Conservation (phyloP, 2,888 invertebrate genomes). For the Cremastinae sp. region DNA sequence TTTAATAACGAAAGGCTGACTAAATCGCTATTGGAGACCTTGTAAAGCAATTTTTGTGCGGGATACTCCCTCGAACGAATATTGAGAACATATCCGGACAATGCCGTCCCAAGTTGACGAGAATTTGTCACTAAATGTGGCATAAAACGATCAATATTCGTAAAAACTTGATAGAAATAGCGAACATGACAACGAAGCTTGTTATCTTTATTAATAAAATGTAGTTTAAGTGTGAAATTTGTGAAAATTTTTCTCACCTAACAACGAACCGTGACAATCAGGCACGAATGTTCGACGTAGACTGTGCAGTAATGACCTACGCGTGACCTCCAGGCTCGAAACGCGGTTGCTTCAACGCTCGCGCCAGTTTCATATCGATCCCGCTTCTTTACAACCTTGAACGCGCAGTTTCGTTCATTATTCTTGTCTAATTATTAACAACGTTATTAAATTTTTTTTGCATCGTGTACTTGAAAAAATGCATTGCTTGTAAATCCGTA, state of each 20-base stretch:
- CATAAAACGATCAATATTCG: conserved; percentile 22
- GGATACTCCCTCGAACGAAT: conserved; percentile 65
- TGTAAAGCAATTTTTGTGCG: conserved; percentile 63
- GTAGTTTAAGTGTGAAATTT: conserved; percentile 10
- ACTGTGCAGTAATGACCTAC: conserved; percentile 74
- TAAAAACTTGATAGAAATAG: not conserved
- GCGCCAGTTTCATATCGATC: conserved; percentile 56
- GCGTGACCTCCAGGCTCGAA: conserved; percentile 69
- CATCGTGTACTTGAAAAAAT: not conserved
- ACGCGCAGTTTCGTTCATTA: conserved; percentile 9
- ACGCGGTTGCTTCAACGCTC: conserved; percentile 33
- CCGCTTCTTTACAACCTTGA: conserved; percentile 43
- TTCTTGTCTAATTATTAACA: not conserved
- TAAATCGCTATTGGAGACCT: conserved; percentile 43
- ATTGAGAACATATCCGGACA: conserved; percentile 65
- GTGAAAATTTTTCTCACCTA: conserved; percentile 69
- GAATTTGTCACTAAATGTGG: conserved; percentile 25
- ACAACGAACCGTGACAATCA: conserved; percentile 65
- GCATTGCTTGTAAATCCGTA: too few relatives aligned
- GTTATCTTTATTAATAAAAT: conserved; percentile 8
- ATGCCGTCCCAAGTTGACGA: conserved; percentile 32
- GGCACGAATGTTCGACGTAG: conserved; percentile 70
- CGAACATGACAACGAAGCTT: not conserved
- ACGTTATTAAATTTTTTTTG: not conserved
- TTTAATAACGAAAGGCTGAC: conserved; percentile 4